Base-by-base conservation (phyloP, 2,113 vertebrate species). In the Trochalopteron elliotii region DNA sequence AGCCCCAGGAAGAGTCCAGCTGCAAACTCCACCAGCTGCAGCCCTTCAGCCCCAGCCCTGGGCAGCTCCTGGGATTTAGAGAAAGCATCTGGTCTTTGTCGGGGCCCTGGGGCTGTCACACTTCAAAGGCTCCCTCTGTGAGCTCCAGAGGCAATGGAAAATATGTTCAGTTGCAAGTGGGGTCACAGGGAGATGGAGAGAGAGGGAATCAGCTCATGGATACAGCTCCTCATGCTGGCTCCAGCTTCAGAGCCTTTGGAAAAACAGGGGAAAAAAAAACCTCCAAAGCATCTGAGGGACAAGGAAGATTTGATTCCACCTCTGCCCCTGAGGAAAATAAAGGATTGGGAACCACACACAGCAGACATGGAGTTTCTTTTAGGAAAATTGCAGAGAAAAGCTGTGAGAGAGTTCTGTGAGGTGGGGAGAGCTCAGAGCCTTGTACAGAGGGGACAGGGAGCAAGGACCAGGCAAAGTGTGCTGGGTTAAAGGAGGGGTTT, bases 1-100 rank as follows among this genome's bases (percentile, higher is more conserved):
- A 42, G 44, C 39, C 68, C 25, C 52, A 56, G 39, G 67, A 92
- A 30, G 40, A 59, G 50, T 2, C 71, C 92, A 72, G 53, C 67
- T 76, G 53, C 69, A 82, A 45, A 44, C 44, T 42, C 39, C 65
- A 47, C 82, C 87, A 90, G 92, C 92, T 90, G 64, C 83, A 74
- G 15, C 8, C 1, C 88, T 71, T 67, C 83, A 94, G 64, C 53
- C 67, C 86, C 47, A 89, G 92, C 87, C 87, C 93, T 30, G 60
- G 57, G 92, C 47, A 76, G 90, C 88, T 93, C 40, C 44, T 67
- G 79, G 70, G 85, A 52, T 47, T 67, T 1, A 14, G 5, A 40
- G 23, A 91, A 33, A 96, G 88, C 80, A 78, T 96, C 96, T 95
- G 96, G 3, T 89, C 86, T 94, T 90, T 44, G 86, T 97, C 90